phyloP scores from a whole-genome alignment of 1,140 invertebrate species.

The Drosophila seguyi region DNA sequence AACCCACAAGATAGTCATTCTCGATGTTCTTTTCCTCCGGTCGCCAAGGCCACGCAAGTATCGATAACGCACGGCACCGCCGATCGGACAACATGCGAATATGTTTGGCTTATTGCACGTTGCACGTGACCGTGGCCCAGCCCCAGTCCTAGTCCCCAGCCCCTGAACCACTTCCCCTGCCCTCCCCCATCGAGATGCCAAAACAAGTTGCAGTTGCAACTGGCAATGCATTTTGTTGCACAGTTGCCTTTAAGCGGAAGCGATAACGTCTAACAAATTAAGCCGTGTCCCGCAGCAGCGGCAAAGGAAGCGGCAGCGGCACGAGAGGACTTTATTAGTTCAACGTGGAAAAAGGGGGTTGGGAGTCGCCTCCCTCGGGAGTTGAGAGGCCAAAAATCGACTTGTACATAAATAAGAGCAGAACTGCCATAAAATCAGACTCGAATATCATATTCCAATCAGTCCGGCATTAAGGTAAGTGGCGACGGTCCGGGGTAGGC shows the following conservation, averaged over 20 bases:
- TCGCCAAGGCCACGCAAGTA: slow-evolving; percentile 62
- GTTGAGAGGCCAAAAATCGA: slow-evolving; percentile 35
- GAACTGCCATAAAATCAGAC: slow-evolving; percentile 58
- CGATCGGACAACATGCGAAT: slow-evolving; percentile 70
- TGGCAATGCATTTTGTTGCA: slow-evolving; percentile 59
- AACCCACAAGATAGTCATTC: slow-evolving; percentile 13
- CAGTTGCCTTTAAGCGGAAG: slow-evolving; percentile 67
- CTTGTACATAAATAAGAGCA: slow-evolving; percentile 57
- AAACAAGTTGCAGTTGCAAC: slow-evolving; percentile 60
- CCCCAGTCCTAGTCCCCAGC: background rate
- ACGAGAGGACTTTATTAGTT: slow-evolving; percentile 70
- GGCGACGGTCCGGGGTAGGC: slow-evolving; percentile 31
- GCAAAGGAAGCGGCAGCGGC: slow-evolving; percentile 21
- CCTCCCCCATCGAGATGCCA: background rate
- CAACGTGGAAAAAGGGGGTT: background rate
- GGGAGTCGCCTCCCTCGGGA: slow-evolving; percentile 16
- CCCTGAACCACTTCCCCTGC: background rate
- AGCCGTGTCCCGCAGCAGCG: slow-evolving; percentile 58
- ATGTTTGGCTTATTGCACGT: slow-evolving; percentile 67
- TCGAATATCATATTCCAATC: slow-evolving; percentile 84
- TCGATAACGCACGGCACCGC: slow-evolving; percentile 45
- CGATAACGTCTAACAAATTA: slow-evolving; percentile 82
- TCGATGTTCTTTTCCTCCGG: slow-evolving; percentile 16
- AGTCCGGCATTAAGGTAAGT: slow-evolving; percentile 81
- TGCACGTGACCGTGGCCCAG: slow-evolving; percentile 63